Evolutionary conservation across 2,888 invertebrate species (phyloP), one percentile per base, ranked within the genome.

Genomic region (Holacanthella duospinosa): DNA sequence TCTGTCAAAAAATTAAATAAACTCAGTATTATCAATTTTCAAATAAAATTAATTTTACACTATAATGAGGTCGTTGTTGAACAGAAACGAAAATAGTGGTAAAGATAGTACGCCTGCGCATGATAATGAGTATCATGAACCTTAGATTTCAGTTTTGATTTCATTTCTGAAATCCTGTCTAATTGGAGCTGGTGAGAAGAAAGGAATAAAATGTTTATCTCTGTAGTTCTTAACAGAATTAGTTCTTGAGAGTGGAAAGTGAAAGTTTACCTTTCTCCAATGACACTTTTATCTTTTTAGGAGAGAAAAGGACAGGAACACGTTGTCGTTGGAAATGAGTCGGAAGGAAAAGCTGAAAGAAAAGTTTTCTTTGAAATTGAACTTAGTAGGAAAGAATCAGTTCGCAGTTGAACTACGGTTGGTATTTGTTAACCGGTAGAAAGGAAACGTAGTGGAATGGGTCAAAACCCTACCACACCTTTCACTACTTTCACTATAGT

Each of bases 1-100:
- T 88, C 88, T 71, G 84, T 81, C 21, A 9, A 48, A 48, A 21
- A 48, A 9, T 36, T 16, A 16, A 36, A 9, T 16, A 36, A 9
- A 36, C 16, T 36, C 36, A 36, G 16, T 9, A 9, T 36, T 6
- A 36, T 9, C 6, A 36, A 9, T 36, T 36, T 36, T 9, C 48
- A 21, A 48, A 48, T 9, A 21, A 48, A 48, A 48, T 36, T 12
- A 36, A n/a, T n/a, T n/a, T n/a, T n/a, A n/a, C n/a, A n/a, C n/a
- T n/a, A n/a, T n/a, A n/a, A n/a, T n/a, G n/a, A n/a, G n/a, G n/a
- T n/a, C n/a, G n/a, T n/a, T n/a, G n/a, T n/a, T n/a, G n/a, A n/a
- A n/a, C n/a, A n/a, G n/a, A n/a, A n/a, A n/a, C n/a, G n/a, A n/a
- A n/a, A n/a, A n/a, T n/a, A n/a, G n/a, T n/a, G n/a, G n/a, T n/a